These are phyloP conservation scores for Drosophila pegasa DNA, from an alignment of 2,888 invertebrate genomes.

Conservation along the genomic window DNA sequence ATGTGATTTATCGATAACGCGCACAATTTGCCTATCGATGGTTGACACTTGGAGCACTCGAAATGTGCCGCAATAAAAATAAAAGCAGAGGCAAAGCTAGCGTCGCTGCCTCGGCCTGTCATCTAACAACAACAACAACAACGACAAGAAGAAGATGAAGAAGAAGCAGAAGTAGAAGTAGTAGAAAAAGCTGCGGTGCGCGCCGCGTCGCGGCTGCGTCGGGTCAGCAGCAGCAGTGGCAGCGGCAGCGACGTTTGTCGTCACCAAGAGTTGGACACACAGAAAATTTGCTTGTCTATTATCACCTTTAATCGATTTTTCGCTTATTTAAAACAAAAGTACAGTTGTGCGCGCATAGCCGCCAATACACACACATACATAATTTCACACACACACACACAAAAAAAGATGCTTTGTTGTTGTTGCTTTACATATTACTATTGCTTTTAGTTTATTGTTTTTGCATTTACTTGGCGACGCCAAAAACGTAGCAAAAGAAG, in stretches of 20 bases:
- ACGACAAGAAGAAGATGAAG: conserved; percentile 1
- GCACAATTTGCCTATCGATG: conserved; percentile 26
- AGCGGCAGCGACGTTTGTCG: conserved; percentile 56
- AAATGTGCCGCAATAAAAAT: conserved; percentile 32
- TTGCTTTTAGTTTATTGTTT: conserved; percentile 80
- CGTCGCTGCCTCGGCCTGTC: conserved; percentile 3
- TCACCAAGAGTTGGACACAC: conserved; percentile 72
- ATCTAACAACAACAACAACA: conserved; percentile 23
- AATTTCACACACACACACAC: conserved; percentile 67
- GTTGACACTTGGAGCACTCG: conserved; percentile 19
- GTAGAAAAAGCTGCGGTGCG: conserved; percentile 1
- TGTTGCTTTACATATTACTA: conserved; percentile 71
- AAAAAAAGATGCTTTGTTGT: conserved; percentile 64
- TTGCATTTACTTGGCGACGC: conserved; percentile 74
- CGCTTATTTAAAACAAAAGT: conserved; percentile 81
- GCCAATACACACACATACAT: conserved; percentile 42
- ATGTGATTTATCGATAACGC: conserved; percentile 42
- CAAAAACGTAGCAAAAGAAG: conserved; percentile 58
- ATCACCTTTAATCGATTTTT: conserved; percentile 82
- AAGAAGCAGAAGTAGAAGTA: conserved; percentile 1
- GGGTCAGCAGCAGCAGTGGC: too few relatives aligned
- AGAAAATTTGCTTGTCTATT: conserved; percentile 80
- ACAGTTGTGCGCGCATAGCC: conserved; percentile 72
- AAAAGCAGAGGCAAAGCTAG: conserved; percentile 21
- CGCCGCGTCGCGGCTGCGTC: conserved; percentile 32